phyloP scores from a whole-genome alignment of 2,888 invertebrate genomes.

The Chymomyza procnemis region DNA sequence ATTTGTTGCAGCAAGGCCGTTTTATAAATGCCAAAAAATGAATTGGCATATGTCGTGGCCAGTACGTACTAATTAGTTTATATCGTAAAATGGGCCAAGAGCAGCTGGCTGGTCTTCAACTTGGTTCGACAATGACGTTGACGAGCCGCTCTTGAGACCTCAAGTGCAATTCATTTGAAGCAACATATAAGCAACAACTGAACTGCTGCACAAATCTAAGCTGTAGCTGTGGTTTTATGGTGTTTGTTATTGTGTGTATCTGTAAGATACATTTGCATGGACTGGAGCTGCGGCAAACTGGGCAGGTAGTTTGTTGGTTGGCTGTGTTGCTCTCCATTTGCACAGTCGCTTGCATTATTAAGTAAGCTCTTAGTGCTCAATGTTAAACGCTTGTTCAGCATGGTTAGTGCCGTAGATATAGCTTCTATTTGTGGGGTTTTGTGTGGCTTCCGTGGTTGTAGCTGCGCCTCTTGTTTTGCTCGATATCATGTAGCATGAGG shows the following conservation, averaged over 20 bases:
- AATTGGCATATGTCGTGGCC: slow-evolving; percentile 58
- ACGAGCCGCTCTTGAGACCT: slow-evolving; percentile 40
- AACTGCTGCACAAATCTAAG: slow-evolving; percentile 40
- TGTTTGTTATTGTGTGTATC: background rate
- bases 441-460: background rate
- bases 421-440: background rate
- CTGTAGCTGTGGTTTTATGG: slow-evolving; percentile 18
- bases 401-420: background rate
- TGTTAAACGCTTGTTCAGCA: no score
- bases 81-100: slow-evolving; percentile 36
- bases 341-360: slow-evolving; percentile 36
- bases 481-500: background rate
- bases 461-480: background rate
- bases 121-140: slow-evolving; percentile 50
- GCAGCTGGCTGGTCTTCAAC: slow-evolving; percentile 17
- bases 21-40: slow-evolving; percentile 22
- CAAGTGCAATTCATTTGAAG: slow-evolving; percentile 53
- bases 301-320: slow-evolving; percentile 14
- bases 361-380: slow-evolving; percentile 23
- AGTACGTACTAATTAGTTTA: slow-evolving; percentile 59
- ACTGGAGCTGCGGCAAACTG: slow-evolving; percentile 13
- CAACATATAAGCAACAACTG: slow-evolving; percentile 21
- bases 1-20: slow-evolving; percentile 24
- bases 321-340: slow-evolving; percentile 15
- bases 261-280: slow-evolving; percentile 39